Percentiles rank a stretch among this genome's conserved stretches.
Conservation (phyloP, 2,113 vertebrate genomes). For the Potamarius usumacintae region DNA sequence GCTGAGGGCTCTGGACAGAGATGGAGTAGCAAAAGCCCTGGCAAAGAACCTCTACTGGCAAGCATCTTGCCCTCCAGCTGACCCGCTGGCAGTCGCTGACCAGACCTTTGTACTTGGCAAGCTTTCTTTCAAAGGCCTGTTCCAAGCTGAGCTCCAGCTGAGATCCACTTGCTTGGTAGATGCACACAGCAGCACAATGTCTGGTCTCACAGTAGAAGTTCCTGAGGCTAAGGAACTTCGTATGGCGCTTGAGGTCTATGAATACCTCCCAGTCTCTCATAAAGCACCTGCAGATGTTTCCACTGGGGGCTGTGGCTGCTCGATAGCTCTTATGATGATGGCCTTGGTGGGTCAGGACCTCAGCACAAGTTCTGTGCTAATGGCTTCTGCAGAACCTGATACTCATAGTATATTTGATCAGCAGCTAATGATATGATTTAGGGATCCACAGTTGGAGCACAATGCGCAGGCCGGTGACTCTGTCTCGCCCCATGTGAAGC, state of each 20-base stretch:
- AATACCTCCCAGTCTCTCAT: not conserved
- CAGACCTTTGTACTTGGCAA: slow-evolving; percentile 13
- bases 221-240: not conserved
- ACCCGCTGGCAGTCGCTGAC: not conserved
- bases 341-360: not conserved
- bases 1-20: not conserved
- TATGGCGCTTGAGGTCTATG: not conserved
- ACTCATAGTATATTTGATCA: not conserved
- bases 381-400: not conserved
- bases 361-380: not conserved
- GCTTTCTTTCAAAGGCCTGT: not conserved
- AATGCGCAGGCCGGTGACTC: not conserved
- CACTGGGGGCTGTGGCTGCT: not conserved
- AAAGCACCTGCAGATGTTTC: not conserved
- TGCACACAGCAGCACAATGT: not conserved
- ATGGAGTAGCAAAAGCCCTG: not conserved
- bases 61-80: not conserved
- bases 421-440: not conserved
- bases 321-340: not conserved
- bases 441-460: not conserved
- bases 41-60: not conserved
- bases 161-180: not conserved
- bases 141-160: not conserved
- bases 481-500: not conserved
- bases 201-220: not conserved